Evolutionary conservation across 2,888 invertebrate genomes (phyloP), one percentile per base, ranked within the genome.

Genomic region (Drosophila neonasuta): DNA sequence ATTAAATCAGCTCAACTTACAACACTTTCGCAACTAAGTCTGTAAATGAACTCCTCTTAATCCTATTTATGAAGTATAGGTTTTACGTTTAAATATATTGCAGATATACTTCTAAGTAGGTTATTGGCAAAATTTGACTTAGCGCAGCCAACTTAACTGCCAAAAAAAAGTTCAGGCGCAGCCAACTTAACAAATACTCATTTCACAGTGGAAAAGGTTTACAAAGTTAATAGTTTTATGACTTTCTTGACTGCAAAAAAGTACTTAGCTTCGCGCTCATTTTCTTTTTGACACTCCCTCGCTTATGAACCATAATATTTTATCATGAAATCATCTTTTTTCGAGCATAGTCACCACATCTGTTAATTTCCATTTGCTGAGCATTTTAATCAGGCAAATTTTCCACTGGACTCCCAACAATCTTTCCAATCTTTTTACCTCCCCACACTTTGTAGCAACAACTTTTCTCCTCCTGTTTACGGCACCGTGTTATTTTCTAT

Each of bases 341-440:
- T 57, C 6, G 4, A 8, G 11, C 10, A 44, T 8, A 48, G 7
- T 44, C 17, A 44, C 7, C 58, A 39, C 58, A 61, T 66, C 59
- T 57, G 62, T 46, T 74, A 57, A 74, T 69, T 55, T 63, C 39
- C 68, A 66, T 71, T 71, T 56, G 39, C 65, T 54, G 63, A 56
- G 42, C 56, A 75, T 82, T 82, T 82, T 80, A 82, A 75, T 77
- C 80, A 77, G 61, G 50, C 45, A 68, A 42, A 61, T 70, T 75
- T 68, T 74, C 52, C 63, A 55, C 70, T 71, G 57, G 57, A 46
- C 66, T 68, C 46, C 11, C 24, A 59, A 20, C 69, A 71, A 66
- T 61, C 65, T 50, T 61, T 62, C 49, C 74, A 60, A 68, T 69
- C 71, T 74, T 72, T 72, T 57, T 65, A 65, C 56, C 60, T 7